Percentiles rank a stretch among this genome's conserved stretches.
Evolutionary conservation across 2,113 vertebrate species (phyloP).

Genomic region (Corvus moneduloides): DNA sequence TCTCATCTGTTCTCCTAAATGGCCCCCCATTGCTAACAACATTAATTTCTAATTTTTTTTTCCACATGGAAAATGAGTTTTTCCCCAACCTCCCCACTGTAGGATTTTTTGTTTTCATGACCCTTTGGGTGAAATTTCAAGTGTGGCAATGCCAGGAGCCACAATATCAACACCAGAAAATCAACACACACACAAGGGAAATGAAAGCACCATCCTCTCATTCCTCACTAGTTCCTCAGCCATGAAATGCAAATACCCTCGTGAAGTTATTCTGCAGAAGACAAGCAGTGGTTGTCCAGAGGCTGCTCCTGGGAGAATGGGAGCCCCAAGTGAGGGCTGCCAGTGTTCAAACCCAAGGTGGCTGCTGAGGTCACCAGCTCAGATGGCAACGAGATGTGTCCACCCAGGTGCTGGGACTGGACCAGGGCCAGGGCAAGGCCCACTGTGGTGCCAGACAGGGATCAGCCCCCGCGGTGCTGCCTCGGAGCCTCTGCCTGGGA

Average conservation of each 20-base stretch:
- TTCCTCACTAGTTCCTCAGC: background rate
- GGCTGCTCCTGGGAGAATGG: background rate
- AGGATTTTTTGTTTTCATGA: background rate
- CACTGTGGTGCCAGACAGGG: background rate
- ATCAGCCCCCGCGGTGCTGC: accelerated
- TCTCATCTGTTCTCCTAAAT: background rate
- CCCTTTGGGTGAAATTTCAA: background rate
- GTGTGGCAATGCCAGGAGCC: background rate
- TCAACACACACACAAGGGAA: background rate
- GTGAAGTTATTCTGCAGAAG: background rate
- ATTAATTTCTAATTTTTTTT: background rate
- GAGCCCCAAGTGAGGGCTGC: accelerated
- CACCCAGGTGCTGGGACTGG: accelerated
- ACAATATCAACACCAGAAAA: background rate
- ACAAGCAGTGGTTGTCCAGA: background rate
- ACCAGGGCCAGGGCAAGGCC: background rate
- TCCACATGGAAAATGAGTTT: background rate
- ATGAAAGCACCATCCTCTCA: background rate
- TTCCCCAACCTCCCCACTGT: background rate
- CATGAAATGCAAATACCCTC: accelerated
- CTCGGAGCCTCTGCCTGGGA: background rate
- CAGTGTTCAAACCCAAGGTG: background rate
- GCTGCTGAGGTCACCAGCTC: background rate
- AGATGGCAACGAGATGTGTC: background rate
- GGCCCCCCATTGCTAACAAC: background rate